A percentile compares a stretch with the other conserved stretches of the same genome.
phyloP scores from a whole-genome alignment of 2,113 vertebrate genomes.

The Embiotoca jacksoni region DNA sequence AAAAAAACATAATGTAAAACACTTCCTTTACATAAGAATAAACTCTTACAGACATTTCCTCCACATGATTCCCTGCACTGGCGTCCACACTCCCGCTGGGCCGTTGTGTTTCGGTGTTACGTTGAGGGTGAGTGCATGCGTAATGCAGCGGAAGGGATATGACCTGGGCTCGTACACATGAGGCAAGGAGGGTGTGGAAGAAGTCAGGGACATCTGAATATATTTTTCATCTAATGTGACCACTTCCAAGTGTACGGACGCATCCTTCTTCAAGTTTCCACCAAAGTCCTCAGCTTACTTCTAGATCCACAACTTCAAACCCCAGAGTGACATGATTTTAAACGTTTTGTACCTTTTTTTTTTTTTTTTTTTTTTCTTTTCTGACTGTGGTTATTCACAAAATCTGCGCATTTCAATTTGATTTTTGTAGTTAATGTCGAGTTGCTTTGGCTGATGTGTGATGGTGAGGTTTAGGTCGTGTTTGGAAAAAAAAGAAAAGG shows the following conservation, averaged over 20 bases:
- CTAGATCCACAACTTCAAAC: too few species aligned
- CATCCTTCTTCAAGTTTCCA: neutral
- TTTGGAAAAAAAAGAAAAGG: too few species aligned
- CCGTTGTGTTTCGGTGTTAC: constrained; percentile 31
- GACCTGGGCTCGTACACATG: constrained; percentile 38
- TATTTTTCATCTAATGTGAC: constrained; percentile 25
- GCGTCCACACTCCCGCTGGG: constrained; percentile 62
- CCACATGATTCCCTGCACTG: constrained; percentile 35
- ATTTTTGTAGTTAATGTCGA: too few species aligned
- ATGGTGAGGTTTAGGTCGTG: too few species aligned
- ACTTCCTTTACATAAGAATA: neutral
- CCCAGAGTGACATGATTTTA: too few species aligned
- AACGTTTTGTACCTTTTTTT: too few species aligned
- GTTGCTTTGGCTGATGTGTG: too few species aligned
- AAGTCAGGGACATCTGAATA: constrained; percentile 10
- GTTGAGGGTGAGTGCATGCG: constrained; percentile 55
- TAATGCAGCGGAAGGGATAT: constrained; percentile 63
- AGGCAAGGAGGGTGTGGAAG: constrained; percentile 14
- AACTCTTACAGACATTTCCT: neutral
- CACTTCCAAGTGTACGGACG: neutral
- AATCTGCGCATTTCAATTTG: too few species aligned
- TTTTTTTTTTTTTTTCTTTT: too few species aligned
- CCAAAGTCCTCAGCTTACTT: too few species aligned
- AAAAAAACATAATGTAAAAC: neutral
- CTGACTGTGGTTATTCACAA: too few species aligned